Evolutionary conservation across 2,888 invertebrate genomes (phyloP), one percentile per base, ranked within the genome.

Genomic region (Anorthoa munda): DNA sequence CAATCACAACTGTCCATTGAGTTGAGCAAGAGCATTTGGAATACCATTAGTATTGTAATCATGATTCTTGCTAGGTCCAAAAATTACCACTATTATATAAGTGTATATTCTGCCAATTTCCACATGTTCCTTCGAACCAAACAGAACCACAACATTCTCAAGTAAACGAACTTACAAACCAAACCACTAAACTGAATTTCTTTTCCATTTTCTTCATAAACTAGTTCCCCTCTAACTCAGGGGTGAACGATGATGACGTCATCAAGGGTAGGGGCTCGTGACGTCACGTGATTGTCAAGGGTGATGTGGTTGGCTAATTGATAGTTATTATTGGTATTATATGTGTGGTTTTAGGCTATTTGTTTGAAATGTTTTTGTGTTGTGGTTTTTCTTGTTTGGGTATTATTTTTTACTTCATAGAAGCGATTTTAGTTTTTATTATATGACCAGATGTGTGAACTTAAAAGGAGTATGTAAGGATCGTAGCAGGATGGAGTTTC

Each of bases 241-340:
- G 72, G 70, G 73, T 53, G 55, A n/a, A 50, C 11, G 68, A 69
- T 50, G 66, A 53, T 86, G 77, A 79, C 83, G 83, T 82, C 82
- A 82, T 48, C 21, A 48, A 17, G 17, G 55, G 75, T 17, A 23
- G 11, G 31, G 68, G 61, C 56, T 61, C 46, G 46, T 84, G 73
- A 77, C 73, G 79, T 82, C 71, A 79, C 66, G 48, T n/a, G 46
- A 72, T 61, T 13, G 31, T 23, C 23, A 45, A 60, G 76, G 66
- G 67, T 61, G 66, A 51, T 63, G 61, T 58, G 61, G 61, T 77
- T 53, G 15, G 1, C 23, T 81, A 75, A 81, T 81, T 81, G 46
- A 56, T n/a, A 51, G 60, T 68, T 58, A 84, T 83, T 70, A 61
- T 23, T 79, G 5, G 15, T 39, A 26, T 60, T 45, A 21, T 17